Conservation (phyloP, 2,113 vertebrate species). For the Mobula birostris region DNA sequence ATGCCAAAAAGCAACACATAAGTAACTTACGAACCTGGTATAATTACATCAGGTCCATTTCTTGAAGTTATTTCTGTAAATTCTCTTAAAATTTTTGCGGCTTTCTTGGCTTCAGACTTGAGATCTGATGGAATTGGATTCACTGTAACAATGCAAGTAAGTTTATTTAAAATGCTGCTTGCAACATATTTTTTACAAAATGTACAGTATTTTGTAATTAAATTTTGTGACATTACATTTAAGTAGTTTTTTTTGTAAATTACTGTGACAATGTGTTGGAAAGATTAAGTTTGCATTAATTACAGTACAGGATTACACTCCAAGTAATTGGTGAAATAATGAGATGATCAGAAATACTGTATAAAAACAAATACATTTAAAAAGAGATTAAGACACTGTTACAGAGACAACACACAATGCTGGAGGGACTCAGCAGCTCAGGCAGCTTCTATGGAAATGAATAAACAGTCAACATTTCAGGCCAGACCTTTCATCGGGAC, state of each 20-base stretch:
- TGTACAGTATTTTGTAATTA: neutral
- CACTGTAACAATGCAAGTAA: slow-evolving; percentile 62
- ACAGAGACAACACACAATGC: no score
- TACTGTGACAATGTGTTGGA: neutral
- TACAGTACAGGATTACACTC: neutral
- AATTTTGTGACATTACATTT: neutral
- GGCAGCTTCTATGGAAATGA: no score
- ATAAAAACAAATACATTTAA: slow-evolving; percentile 35
- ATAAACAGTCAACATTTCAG: no score
- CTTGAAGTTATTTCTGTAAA: slow-evolving; percentile 90
- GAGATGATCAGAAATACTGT: slow-evolving; percentile 50
- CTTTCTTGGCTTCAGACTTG: slow-evolving; percentile 90
- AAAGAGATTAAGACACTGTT: no score
- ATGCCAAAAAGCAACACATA: neutral
- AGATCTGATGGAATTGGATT: slow-evolving; percentile 87
- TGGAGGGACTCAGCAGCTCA: no score
- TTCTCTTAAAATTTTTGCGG: slow-evolving; percentile 86
- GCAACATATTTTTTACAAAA: neutral
- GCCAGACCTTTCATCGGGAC: no score
- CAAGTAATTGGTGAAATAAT: slow-evolving; percentile 28
- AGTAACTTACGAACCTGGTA: slow-evolving; percentile 65
- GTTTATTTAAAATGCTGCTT: neutral
- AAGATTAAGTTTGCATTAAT: neutral
- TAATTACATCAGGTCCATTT: slow-evolving; percentile 86
- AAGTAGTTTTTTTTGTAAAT: neutral